A percentile compares a stretch with the other conserved stretches of the same genome.
phyloP scores from a whole-genome alignment of 1,140 invertebrate genomes.

The Eriocheir sinensis region DNA sequence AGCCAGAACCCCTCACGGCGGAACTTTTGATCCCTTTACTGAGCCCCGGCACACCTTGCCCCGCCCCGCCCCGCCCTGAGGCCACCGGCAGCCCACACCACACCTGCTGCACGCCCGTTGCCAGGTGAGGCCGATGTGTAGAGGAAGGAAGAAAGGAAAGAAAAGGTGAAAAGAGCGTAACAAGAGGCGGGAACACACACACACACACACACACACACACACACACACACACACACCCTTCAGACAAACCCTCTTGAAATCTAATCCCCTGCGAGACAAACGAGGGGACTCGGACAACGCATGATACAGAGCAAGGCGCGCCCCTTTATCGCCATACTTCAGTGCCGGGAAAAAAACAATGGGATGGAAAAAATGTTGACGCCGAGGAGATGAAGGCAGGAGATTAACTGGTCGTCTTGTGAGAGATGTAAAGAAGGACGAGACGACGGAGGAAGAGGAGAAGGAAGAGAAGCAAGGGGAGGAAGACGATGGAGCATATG shows the following conservation, averaged over 20 bases:
- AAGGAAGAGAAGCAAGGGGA: too few species aligned
- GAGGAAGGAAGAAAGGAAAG: neutral
- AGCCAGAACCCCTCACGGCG: neutral
- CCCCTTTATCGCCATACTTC: conserved; percentile 14
- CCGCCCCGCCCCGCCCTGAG: neutral
- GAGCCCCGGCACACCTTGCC: neutral
- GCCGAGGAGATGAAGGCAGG: neutral
- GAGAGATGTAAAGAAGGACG: neutral
- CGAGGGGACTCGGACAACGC: neutral
- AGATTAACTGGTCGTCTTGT: conserved; percentile 4
- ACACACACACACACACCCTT: neutral
- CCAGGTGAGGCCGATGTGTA: neutral
- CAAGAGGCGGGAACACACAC: too few species aligned
- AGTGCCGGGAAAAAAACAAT: neutral
- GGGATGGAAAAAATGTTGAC: neutral
- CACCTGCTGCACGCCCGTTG: neutral
- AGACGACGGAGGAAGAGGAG: too few species aligned
- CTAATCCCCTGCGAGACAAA: neutral
- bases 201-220: neutral
- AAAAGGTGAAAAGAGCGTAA: too few species aligned
- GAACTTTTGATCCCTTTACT: neutral
- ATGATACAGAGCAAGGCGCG: neutral
- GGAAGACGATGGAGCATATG: too few species aligned
- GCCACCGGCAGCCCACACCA: neutral
- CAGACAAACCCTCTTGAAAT: conserved; percentile 13